Base-by-base conservation (phyloP, 2,113 vertebrate species). In the Boleophthalmus pectinirostris region DNA sequence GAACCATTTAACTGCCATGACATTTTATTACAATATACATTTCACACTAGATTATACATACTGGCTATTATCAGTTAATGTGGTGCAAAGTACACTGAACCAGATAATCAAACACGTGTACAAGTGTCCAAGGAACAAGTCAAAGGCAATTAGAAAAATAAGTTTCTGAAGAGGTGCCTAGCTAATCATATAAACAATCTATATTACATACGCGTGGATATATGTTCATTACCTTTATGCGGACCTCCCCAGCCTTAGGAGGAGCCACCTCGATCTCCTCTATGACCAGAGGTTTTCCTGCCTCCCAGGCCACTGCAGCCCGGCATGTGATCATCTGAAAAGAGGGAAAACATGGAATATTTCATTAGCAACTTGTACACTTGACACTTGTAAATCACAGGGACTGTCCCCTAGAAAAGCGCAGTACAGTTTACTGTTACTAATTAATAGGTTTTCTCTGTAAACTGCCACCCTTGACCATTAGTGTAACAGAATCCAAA, bases 211-310 rank as follows among this genome's bases (percentile, higher is more conserved):
- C n/a, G n/a, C n/a, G n/a, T n/a, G n/a, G n/a, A n/a, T n/a, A 29
- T 29, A 29, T 29, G 29, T 29, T 29, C 33, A 64, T 43, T 84
- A 93, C 92, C 92, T 94, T 94, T 21, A 94, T 46, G 20, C 90
- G 84, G 21, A 94, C 87, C 84, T 94, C 91, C 70, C 93, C 89
- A 15, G 84, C 86, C 43, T 89, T 92, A 21, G 94, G 94, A 51
- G 92, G 93, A 10, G 91, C 88, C 68, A 95, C 93, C 70, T 95
- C 91, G 73, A 93, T 79, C 66, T 95, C 92, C 70, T 94, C 93
- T 53, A 93, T 79, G 29, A 73, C 79, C 12, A 94, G 79, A 21
- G 91, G 91, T 63, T 90, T 89, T 33, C 89, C 91, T n/a, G 93
- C 83, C 74, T 90, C 91, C 93, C 93, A 95, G 65, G 93, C 88